Evolutionary conservation across 2,113 vertebrate species (phyloP).

Genomic region (Perognathus longimembris): DNA sequence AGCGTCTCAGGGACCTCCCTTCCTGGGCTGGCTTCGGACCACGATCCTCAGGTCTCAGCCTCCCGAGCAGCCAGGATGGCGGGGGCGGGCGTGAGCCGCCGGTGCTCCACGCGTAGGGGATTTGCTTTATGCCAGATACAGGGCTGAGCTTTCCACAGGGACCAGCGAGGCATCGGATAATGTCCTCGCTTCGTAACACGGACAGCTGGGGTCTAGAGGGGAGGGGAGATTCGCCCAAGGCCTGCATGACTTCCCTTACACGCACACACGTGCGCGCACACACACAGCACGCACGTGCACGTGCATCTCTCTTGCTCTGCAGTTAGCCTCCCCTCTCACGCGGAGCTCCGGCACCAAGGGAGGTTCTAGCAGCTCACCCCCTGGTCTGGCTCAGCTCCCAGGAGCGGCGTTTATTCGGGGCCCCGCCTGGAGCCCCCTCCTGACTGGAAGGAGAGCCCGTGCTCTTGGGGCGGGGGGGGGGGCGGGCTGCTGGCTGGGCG

Average conservation of each 20-base stretch:
- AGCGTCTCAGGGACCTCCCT: no score
- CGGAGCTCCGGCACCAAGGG: neutral
- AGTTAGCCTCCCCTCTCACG: neutral
- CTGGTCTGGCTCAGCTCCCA: neutral
- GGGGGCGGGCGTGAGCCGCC: no score
- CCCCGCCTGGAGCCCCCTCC: neutral
- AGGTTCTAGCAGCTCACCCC: neutral
- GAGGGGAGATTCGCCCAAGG: no score
- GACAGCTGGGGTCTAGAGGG: accelerated
- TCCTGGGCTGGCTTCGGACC: no score
- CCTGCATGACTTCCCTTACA: neutral
- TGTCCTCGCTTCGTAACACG: neutral
- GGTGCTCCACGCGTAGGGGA: no score
- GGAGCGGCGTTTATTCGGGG: neutral
- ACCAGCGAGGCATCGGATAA: accelerated
- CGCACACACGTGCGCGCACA: no score
- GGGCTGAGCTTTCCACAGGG: neutral
- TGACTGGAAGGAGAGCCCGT: neutral
- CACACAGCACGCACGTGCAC: no score
- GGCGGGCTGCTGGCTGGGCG: neutral
- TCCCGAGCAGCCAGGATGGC: no score
- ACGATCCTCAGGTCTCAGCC: no score
- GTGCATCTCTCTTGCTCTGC: accelerated
- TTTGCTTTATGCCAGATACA: neutral
- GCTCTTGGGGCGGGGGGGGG: neutral